Evolutionary conservation across 92 coral and sea anemone genomes (phyloP), one percentile per base, ranked within the genome.

Genomic region (Epizoanthus fatuus): DNA sequence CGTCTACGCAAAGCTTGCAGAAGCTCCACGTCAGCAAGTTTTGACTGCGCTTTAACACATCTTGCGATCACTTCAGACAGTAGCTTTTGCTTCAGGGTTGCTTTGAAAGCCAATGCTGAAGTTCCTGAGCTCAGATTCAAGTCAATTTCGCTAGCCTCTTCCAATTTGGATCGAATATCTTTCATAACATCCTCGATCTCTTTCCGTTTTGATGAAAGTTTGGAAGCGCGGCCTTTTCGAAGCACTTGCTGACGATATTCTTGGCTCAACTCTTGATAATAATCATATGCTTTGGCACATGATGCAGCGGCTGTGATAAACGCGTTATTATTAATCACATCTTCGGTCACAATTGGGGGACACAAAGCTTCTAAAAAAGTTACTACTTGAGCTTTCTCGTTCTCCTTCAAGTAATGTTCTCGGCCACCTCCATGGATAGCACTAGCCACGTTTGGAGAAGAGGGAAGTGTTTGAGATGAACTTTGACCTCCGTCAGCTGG

Each of bases 191-290:
- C 75, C 44, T 83, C 51, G 51, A 17, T 70, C 51, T 57, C 68
- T 19, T 71, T 75, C 49, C 69, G 32, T 54, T 59, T 54, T 42
- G 47, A 58, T 58, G 67, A 67, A 39, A 70, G 75, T 52, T 69
- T 75, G 19, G 87, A 69, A 55, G 49, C 57, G 66, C 80, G 74
- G 65, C 79, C 78, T 55, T 83, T 83, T 83, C 67, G 74, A 55
- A 70, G 55, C 60, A 47, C 67, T 59, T 73, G 68, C 79, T 70
- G 17, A 63, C 52, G 68, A 53, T 55, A 39, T 39, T 69, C 80
- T 51, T 83, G 49, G 59, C 47, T 51, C 42, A 58, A 38, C 12
- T 35, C 67, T 42, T 62, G 52, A 65, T 62, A 70, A 83, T 69
- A 59, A 69, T 75, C 52, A 25, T 83, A 53, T 58, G 74, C 67